Evolutionary conservation across 1,140 invertebrate genomes (phyloP).

Genomic region (Hylyphantes graminicola): DNA sequence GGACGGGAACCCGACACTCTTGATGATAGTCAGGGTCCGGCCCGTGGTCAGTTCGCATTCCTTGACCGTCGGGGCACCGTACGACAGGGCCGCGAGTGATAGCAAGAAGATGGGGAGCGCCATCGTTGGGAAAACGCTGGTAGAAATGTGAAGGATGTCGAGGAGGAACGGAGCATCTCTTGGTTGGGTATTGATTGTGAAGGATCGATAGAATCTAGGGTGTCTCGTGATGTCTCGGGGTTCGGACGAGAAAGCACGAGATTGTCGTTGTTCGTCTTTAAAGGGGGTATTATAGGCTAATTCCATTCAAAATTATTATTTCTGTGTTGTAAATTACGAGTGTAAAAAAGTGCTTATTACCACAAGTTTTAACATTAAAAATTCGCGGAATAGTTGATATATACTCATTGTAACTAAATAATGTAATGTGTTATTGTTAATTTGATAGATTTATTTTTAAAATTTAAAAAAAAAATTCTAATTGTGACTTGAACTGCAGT

Average conservation of each 20-base stretch:
- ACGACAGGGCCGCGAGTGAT: background rate
- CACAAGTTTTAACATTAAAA: too few relatives aligned
- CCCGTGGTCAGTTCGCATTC: conserved; percentile 57
- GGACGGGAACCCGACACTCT: conserved; percentile 58
- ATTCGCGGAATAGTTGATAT: too few relatives aligned
- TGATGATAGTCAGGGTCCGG: conserved; percentile 58
- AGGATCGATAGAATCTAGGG: conserved; percentile 57
- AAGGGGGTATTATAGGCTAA: too few relatives aligned
- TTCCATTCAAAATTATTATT: too few relatives aligned
- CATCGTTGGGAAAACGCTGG: conserved; percentile 13
- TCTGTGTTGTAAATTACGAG: too few relatives aligned
- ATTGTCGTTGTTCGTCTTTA: too few relatives aligned
- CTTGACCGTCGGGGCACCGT: conserved; percentile 26
- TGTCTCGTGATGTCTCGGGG: conserved; percentile 10
- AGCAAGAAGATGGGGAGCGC: background rate
- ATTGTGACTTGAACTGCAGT: too few relatives aligned
- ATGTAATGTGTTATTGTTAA: too few relatives aligned
- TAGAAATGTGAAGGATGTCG: background rate
- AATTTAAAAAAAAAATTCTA: too few relatives aligned
- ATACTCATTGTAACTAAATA: too few relatives aligned
- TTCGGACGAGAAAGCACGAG: background rate
- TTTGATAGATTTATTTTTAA: too few relatives aligned
- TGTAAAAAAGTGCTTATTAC: too few relatives aligned
- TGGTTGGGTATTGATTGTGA: background rate
- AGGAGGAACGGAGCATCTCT: conserved; percentile 2